Base-by-base conservation (phyloP, 2,888 invertebrate species). In the Drosophila sordidapex region DNA sequence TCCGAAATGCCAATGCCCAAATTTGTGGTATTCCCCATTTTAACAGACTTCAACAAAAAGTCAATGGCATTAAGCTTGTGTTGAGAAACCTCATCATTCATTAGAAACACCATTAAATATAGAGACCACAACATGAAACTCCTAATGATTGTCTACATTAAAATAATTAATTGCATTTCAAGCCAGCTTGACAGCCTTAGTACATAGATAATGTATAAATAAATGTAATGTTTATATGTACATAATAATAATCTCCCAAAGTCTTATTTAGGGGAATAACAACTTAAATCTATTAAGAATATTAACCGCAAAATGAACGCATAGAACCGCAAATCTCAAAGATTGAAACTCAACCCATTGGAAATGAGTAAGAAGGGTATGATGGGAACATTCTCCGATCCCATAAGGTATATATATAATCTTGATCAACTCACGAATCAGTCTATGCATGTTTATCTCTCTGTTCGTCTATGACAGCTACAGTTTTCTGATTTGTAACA, bases 401-500 rank as follows among this genome's bases (percentile, higher is more conserved):
- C 0, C 15, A 15, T 46, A 10, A 43, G 0, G 0, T 25, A 4
- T 0, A 40, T 25, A 46, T 25, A 25, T 25, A 25, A 15, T 25
- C 15, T 2, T 15, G 8, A 1, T 46, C n/a, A n/a, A 43, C 43
- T n/a, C 15, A 46, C 7, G 0, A 25, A 2, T 46, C 25, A 4
- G 2, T 25, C 0, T 4, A 2, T 0, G 2, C 7, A 25, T 25
- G 25, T 2, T 46, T 4, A 46, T 25, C 7, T 25, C 4, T 15
- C 15, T 46, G 15, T 1, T 46, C 8, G 8, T 7, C 21, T 7
- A 21, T 5, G 3, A 43, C 2, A 43, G 2, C 1, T 21, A 13
- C 18, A n/a, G 10, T 10, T 1, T n/a, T 2, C 11, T 5, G 0
- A 11, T 11, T 25, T 15, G 4, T 4, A 2, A 46, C 10, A n/a